Evolutionary conservation across 2,888 invertebrate species (phyloP).

Genomic region (Sphaerophoria taeniata): DNA sequence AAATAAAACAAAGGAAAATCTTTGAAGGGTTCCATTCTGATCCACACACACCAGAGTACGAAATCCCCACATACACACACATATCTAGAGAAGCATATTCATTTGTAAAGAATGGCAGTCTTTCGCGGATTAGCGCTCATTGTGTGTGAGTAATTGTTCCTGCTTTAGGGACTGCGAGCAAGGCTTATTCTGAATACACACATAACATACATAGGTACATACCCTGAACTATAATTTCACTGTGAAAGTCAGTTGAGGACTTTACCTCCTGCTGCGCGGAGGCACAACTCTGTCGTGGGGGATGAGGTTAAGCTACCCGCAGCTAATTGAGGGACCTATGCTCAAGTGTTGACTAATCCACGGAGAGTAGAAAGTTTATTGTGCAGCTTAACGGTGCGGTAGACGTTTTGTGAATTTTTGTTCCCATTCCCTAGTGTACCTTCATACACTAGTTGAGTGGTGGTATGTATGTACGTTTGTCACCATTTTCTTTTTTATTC

Average conservation of each 20-base stretch:
- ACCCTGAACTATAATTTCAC: slow-evolving; percentile 39
- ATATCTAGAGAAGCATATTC: slow-evolving; percentile 49
- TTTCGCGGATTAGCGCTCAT: slow-evolving; percentile 70
- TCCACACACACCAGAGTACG: no score
- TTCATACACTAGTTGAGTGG: no score
- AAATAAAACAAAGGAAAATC: slow-evolving; percentile 26
- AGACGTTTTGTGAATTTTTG: slow-evolving; percentile 27
- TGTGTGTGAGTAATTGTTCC: slow-evolving; percentile 69
- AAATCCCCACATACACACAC: neutral
- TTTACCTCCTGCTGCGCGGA: neutral
- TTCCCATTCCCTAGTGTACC: no score
- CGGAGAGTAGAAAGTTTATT: slow-evolving; percentile 69
- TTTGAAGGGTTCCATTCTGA: slow-evolving; percentile 22
- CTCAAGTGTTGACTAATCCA: slow-evolving; percentile 72
- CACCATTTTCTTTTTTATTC: slow-evolving; percentile 1
- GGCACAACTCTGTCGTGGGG: neutral
- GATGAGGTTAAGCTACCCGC: slow-evolving; percentile 3
- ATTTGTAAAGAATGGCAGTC: slow-evolving; percentile 60
- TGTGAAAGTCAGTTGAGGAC: slow-evolving; percentile 17
- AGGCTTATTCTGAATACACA: no score
- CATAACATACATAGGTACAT: no score
- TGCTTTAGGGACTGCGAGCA: no score
- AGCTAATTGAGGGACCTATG: slow-evolving; percentile 68
- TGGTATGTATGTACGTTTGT: neutral
- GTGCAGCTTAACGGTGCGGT: slow-evolving; percentile 66